Conservation (phyloP, 2,113 vertebrate species). For the Gavialis gangeticus region DNA sequence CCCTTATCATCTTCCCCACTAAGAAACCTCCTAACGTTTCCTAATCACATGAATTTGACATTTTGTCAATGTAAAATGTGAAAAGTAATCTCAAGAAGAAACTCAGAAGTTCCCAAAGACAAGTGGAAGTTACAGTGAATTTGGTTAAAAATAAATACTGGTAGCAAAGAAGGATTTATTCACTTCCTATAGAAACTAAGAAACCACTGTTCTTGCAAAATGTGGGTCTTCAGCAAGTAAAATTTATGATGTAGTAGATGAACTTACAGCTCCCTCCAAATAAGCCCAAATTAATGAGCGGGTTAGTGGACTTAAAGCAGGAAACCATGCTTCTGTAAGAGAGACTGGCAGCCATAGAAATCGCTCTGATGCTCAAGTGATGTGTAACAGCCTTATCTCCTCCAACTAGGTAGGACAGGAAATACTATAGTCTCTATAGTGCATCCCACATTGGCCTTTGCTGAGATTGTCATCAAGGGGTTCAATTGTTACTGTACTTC, state of each 20-base stretch:
- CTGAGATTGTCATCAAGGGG: not conserved
- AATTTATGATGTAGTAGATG: fast-evolving
- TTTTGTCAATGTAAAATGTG: not conserved
- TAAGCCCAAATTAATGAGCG: not conserved
- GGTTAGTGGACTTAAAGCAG: not conserved
- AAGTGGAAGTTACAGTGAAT: not conserved
- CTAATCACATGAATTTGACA: not conserved
- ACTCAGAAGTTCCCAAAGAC: conserved; percentile 36
- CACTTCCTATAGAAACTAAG: not conserved
- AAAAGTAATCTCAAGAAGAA: not conserved
- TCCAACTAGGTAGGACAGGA: not conserved
- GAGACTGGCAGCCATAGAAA: not conserved
- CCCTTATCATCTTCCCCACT: not conserved
- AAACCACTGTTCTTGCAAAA: not conserved
- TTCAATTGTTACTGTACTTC: not conserved
- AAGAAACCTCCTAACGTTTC: not conserved
- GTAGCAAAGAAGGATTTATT: not conserved
- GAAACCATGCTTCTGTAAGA: not conserved
- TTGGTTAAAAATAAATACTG: not conserved
- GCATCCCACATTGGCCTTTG: not conserved
- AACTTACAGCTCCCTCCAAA: not conserved
- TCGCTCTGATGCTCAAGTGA: not conserved
- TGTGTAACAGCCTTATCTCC: not conserved
- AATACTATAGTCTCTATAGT: not conserved
- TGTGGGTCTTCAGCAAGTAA: not conserved